phyloP scores from a whole-genome alignment of 2,113 vertebrate species.

The Circaetus cinerascens region DNA sequence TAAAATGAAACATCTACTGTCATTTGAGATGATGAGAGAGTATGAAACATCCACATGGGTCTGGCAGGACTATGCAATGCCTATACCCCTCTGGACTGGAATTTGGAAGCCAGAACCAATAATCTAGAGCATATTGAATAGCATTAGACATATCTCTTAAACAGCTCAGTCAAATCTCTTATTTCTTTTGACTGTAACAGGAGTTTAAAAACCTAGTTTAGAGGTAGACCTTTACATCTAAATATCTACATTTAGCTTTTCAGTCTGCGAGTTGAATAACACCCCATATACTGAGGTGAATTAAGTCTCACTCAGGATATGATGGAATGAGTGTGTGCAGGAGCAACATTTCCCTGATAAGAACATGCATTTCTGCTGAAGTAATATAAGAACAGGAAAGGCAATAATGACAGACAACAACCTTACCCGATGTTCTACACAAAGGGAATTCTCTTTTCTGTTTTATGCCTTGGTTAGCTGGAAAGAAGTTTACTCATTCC shows the following conservation, averaged over 20 bases:
- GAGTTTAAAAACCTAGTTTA: not conserved
- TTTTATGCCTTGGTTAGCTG: not conserved
- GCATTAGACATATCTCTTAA: not conserved
- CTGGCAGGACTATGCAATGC: not conserved
- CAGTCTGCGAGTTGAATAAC: not conserved
- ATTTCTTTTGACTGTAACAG: not conserved
- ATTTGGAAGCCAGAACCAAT: not conserved
- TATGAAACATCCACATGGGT: not conserved
- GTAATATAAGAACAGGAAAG: not conserved
- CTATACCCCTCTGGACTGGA: not conserved
- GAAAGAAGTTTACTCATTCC: not conserved
- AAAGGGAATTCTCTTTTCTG: not conserved
- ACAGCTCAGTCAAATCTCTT: not conserved
- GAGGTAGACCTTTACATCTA: not conserved
- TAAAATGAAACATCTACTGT: not conserved
- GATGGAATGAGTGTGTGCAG: not conserved
- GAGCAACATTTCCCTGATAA: not conserved
- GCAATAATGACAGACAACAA: not conserved
- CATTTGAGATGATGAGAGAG: not conserved
- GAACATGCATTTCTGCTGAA: not conserved
- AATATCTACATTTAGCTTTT: not conserved
- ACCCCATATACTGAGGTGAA: not conserved
- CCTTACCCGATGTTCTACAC: rapidly evolving
- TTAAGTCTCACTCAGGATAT: rapidly evolving
- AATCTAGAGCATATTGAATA: not conserved